Evolutionary conservation across 2,113 vertebrate species (phyloP).

Genomic region (Hepsetus odoe): DNA sequence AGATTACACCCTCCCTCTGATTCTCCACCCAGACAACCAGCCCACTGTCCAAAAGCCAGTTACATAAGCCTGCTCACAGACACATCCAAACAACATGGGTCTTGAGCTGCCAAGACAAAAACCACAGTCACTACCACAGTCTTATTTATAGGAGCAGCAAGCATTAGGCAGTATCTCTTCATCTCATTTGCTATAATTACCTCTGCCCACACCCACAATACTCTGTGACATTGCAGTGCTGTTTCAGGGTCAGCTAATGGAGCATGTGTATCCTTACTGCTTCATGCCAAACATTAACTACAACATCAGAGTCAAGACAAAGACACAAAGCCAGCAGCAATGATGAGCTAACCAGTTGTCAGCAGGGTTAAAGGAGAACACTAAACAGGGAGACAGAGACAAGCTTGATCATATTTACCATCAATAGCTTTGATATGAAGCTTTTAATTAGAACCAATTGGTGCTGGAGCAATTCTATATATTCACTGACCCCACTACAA

Average conservation of each 20-base stretch:
- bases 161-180: slow-evolving; percentile 38
- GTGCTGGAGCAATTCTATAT: too few relatives aligned
- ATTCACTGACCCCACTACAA: too few relatives aligned
- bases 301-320: background rate
- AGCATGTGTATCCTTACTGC: background rate
- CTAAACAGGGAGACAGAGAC: background rate
- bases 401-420: background rate
- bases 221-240: slow-evolving; percentile 20
- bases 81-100: background rate
- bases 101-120: background rate
- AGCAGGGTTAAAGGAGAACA: background rate
- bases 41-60: slow-evolving; percentile 59
- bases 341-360: background rate
- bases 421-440: background rate
- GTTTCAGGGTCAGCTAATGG: slow-evolving; percentile 18
- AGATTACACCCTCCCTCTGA: slow-evolving; percentile 62
- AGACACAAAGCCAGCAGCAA: background rate
- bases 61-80: slow-evolving; percentile 56
- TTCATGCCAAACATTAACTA: slow-evolving; percentile 11
- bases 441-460: too few relatives aligned
- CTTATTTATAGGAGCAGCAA: slow-evolving; percentile 47
- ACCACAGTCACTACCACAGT: background rate
- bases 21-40: slow-evolving; percentile 3
- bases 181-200: slow-evolving; percentile 50
- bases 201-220: background rate